Percentiles rank a stretch among this genome's conserved stretches.
These are phyloP conservation scores for Euthynnus affinis DNA, from an alignment of 2,797 vertebrate species.

Conservation along the genomic window DNA sequence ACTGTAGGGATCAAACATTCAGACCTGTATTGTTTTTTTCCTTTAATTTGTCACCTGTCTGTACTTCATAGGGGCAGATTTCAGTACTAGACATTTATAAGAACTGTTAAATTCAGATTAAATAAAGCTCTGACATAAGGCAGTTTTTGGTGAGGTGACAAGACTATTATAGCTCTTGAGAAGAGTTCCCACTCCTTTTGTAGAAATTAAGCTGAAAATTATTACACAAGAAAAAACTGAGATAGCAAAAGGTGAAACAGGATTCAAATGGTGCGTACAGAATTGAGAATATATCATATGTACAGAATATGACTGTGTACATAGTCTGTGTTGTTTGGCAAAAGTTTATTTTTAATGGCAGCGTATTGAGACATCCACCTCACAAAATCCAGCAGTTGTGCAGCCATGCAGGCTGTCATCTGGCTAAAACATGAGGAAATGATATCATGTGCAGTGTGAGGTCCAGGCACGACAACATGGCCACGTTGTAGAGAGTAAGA, in stretches of 20 bases:
- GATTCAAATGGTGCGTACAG: neutral
- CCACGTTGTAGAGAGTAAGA: constrained; percentile 7
- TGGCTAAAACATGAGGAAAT: constrained; percentile 31
- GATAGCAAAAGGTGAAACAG: neutral
- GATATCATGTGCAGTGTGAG: constrained; percentile 40
- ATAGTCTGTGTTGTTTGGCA: constrained; percentile 9
- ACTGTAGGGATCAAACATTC: no score
- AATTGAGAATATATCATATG: neutral
- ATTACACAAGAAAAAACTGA: neutral
- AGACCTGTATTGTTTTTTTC: no score
- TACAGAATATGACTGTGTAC: neutral
- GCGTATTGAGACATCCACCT: neutral
- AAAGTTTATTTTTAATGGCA: constrained; percentile 30
- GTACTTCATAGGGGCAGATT: no score
- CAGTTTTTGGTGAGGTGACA: no score
- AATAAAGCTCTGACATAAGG: neutral
- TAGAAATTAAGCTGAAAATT: neutral
- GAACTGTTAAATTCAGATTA: constrained; percentile 5
- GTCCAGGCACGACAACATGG: constrained; percentile 24
- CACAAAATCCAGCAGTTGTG: constrained; percentile 11
- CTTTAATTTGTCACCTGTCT: no score
- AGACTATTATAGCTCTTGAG: neutral
- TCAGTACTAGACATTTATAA: neutral
- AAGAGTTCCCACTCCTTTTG: neutral
- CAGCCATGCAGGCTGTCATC: constrained; percentile 17